phyloP scores from a whole-genome alignment of 2,888 invertebrate species.

The Timandra comae region DNA sequence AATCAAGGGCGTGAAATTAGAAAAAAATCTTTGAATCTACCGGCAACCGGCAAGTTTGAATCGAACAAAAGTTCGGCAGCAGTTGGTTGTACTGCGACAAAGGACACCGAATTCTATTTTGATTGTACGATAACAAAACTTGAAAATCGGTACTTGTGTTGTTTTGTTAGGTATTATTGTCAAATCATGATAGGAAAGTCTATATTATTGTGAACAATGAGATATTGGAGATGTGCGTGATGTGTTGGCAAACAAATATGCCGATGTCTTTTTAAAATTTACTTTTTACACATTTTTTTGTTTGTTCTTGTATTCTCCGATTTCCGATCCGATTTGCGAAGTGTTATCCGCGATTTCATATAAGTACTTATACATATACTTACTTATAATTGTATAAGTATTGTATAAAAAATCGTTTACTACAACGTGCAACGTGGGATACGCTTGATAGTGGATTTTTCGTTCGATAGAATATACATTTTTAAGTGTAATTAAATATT shows the following conservation, averaged over 20 bases:
- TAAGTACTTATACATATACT: too few relatives aligned
- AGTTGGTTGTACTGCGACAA: slow-evolving; percentile 47
- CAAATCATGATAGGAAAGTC: slow-evolving; percentile 40
- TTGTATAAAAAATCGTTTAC: too few relatives aligned
- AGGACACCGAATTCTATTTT: slow-evolving; percentile 54
- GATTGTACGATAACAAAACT: slow-evolving; percentile 61
- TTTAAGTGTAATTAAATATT: too few relatives aligned
- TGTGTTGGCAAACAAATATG: slow-evolving; percentile 42
- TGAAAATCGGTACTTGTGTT: slow-evolving; percentile 47
- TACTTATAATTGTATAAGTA: too few relatives aligned
- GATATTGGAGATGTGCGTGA: slow-evolving; percentile 31
- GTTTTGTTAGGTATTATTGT: slow-evolving; percentile 31
- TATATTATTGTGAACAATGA: slow-evolving; percentile 31
- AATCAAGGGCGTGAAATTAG: slow-evolving; percentile 33
- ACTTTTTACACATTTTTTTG: too few relatives aligned
- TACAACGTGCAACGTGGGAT: too few relatives aligned
- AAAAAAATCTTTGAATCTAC: too few relatives aligned
- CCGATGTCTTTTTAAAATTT: slow-evolving; percentile 20
- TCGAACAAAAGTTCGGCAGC: slow-evolving; percentile 19
- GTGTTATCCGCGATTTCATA: too few relatives aligned
- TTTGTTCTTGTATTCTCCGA: too few relatives aligned
- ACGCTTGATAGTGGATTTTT: too few relatives aligned
- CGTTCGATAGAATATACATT: too few relatives aligned
- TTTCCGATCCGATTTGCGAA: too few relatives aligned
- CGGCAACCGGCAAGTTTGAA: neutral